phyloP scores from a whole-genome alignment of 2,113 vertebrate genomes.

The Notechis scutatus region DNA sequence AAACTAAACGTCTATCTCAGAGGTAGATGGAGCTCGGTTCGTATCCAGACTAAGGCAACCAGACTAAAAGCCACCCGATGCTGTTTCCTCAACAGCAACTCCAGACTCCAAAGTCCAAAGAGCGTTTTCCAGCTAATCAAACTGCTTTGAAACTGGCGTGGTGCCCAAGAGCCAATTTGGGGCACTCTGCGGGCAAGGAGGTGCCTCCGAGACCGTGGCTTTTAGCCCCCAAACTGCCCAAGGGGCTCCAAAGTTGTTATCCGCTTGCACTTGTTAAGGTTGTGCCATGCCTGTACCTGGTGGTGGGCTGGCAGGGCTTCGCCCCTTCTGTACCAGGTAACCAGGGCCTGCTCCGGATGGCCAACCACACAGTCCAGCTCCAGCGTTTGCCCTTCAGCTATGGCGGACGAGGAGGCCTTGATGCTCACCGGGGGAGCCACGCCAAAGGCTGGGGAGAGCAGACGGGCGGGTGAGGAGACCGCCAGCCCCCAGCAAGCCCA shows the following conservation, averaged over 20 bases:
- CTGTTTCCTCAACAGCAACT: not conserved
- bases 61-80: not conserved
- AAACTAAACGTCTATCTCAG: not conserved
- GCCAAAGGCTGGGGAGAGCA: slow-evolving; percentile 43
- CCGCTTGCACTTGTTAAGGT: not conserved
- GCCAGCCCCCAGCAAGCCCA: not conserved
- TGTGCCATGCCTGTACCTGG: slow-evolving; percentile 44
- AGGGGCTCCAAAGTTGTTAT: not conserved
- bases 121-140: not conserved
- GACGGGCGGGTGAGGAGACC: not conserved
- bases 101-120: not conserved
- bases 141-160: not conserved
- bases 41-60: not conserved
- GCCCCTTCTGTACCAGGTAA: slow-evolving; percentile 75
- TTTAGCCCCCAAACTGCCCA: not conserved
- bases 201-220: too few relatives aligned
- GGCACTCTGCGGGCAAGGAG: not conserved
- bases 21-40: not conserved
- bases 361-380: slow-evolving; percentile 79
- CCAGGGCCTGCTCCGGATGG: slow-evolving; percentile 70
- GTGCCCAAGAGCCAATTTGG: not conserved
- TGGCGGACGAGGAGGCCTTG: slow-evolving; percentile 75
- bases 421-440: slow-evolving; percentile 70
- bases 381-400: slow-evolving; percentile 76
- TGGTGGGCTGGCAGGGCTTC: slow-evolving; percentile 52